These are phyloP conservation scores for Madoqua kirkii DNA, from an alignment of 2,113 vertebrate genomes.

Conservation along the genomic window DNA sequence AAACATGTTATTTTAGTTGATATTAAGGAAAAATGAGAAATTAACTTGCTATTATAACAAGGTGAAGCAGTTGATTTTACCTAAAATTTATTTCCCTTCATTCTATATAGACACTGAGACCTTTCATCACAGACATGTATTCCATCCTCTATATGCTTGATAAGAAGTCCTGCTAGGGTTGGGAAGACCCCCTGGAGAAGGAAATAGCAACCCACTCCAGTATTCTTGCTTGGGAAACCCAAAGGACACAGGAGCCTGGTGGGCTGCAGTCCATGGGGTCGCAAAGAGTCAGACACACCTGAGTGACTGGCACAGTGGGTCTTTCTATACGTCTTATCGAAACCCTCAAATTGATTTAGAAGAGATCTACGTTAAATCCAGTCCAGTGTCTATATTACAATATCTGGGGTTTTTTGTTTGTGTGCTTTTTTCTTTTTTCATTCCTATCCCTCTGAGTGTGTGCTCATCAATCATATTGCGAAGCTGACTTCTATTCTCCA, in stretches of 20 bases:
- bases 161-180: not conserved
- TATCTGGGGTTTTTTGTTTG: constrained; percentile 67
- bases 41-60: not conserved
- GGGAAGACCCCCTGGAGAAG: not conserved
- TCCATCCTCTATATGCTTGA: constrained; percentile 57
- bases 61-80: not conserved
- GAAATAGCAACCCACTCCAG: not conserved
- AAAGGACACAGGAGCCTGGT: not conserved
- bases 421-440: constrained; percentile 68
- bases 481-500: constrained; percentile 87
- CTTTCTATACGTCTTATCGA: constrained; percentile 59
- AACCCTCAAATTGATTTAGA: constrained; percentile 74
- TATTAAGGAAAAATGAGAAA: not conserved
- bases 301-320: not conserved
- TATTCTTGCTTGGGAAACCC: not conserved
- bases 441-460: constrained; percentile 80
- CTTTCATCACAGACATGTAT: not conserved
- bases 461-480: constrained; percentile 92
- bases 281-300: not conserved
- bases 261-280: not conserved
- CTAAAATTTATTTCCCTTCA: not conserved
- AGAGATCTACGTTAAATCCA: constrained; percentile 84
- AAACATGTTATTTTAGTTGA: not conserved
- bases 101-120: not conserved
- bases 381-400: constrained; percentile 86